Base-by-base conservation (phyloP, 2,888 invertebrate genomes). In the Acanthosepion pharaonis region DNA sequence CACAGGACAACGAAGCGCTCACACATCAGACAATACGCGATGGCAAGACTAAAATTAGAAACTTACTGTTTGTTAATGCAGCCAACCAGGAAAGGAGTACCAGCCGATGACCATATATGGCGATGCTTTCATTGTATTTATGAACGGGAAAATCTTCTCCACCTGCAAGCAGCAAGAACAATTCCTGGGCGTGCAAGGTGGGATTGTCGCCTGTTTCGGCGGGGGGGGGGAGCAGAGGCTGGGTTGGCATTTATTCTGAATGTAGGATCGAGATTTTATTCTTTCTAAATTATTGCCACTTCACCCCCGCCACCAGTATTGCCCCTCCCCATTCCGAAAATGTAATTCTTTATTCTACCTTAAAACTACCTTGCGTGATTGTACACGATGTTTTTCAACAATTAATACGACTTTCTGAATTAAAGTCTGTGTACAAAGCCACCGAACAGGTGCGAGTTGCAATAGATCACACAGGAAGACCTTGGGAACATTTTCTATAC, bases 91-190 rank as follows among this genome's bases (percentile, higher is more conserved):
- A 78, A 78, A n/a, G 33, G 78, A 78, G 33, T 78, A n/a, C 78
- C n/a, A 78, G n/a, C n/a, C n/a, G 15, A 78, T 78, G 78, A 78
- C 78, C 78, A 78, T 78, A 78, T 78, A 78, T 78, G 78, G 78
- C 78, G 9, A 78, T 78, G 78, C 78, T 78, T 78, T 78, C 78
- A 78, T 9, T 78, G 78, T n/a, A n/a, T 78, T 78, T 78, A 78
- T 78, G 78, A 78, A 78, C 78, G 78, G 78, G 78, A 18, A 42
- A n/a, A 78, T n/a, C n/a, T 33, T 78, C n/a, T 78, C n/a, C 78
- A 23, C 33, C 15, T n/a, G n/a, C n/a, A n/a, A 33, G 78, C 78
- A n/a, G 78, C 78, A n/a, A n/a, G 78, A 15, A 78, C n/a, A 78
- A 78, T 78, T 33, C 78, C 78, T 33, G n/a, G 78, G 78, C 78